Conservation (phyloP, 2,888 invertebrate species). For the Drosophila cognata region DNA sequence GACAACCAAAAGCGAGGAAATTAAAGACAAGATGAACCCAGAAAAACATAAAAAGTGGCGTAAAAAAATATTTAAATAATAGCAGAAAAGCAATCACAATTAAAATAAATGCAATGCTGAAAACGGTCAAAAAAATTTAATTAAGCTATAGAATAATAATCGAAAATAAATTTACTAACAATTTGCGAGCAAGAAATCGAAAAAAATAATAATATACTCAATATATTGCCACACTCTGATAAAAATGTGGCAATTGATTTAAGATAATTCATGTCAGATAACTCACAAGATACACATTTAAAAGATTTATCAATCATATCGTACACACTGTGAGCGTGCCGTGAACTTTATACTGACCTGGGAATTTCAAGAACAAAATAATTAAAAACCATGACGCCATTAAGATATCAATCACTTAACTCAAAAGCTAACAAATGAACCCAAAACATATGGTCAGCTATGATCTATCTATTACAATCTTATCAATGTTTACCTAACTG, state of each 20-base stretch:
- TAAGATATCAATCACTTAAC: constrained; percentile 15
- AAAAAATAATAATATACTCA: too few species aligned
- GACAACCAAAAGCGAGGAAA: background rate
- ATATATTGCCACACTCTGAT: too few species aligned
- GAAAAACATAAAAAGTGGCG: constrained; percentile 6
- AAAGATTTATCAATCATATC: background rate
- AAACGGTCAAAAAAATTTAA: background rate
- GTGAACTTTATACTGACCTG: constrained; percentile 1
- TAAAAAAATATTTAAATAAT: background rate
- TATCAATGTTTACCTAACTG: constrained; percentile 18
- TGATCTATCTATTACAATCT: constrained; percentile 43
- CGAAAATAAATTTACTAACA: too few species aligned
- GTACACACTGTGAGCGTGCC: background rate
- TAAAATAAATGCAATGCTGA: background rate
- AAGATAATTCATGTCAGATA: background rate
- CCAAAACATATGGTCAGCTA: constrained; percentile 6
- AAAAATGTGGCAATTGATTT: background rate
- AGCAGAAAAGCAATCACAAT: background rate
- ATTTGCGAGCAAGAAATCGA: too few species aligned
- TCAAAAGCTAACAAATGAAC: background rate
- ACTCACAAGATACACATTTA: background rate
- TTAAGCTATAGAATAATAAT: background rate
- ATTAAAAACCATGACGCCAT: constrained; percentile 21
- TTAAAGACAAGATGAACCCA: too few species aligned
- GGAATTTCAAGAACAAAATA: background rate